Conservation (phyloP, 2,888 invertebrate genomes). For the Petrolisthes manimaculis region DNA sequence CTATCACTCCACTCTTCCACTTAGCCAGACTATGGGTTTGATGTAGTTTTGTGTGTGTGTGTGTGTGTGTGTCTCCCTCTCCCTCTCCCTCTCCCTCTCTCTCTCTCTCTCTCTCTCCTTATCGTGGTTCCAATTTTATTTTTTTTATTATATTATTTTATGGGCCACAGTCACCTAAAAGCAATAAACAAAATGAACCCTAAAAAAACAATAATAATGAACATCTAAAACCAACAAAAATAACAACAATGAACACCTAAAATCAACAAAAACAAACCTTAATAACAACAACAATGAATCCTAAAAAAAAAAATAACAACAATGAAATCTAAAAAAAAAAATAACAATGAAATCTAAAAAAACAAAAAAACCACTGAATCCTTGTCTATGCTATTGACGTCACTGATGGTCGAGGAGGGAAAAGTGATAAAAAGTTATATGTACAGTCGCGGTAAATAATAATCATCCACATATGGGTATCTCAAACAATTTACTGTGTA, state of each 20-base stretch:
- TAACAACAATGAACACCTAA: background rate
- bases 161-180: too few relatives aligned
- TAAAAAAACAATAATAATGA: too few relatives aligned
- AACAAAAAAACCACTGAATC: too few relatives aligned
- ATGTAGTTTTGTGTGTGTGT: too few relatives aligned
- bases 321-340: background rate
- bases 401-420: too few relatives aligned
- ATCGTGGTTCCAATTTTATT: background rate
- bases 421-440: too few relatives aligned
- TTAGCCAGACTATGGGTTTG: background rate
- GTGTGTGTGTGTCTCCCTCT: background rate
- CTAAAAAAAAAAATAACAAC: background rate
- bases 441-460: too few relatives aligned
- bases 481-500: too few relatives aligned
- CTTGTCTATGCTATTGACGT: background rate
- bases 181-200: too few relatives aligned
- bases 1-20: background rate
- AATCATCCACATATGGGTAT: too few relatives aligned
- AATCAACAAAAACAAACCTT: background rate
- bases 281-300: background rate
- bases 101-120: background rate
- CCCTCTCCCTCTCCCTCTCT: conserved; percentile 8
- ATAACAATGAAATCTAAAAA: background rate
- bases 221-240: too few relatives aligned
- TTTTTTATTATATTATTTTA: background rate